Evolutionary conservation across 92 coral and sea anemone genomes (phyloP), one percentile per base, ranked within the genome.

Genomic region (Desmophyllum pertusum): DNA sequence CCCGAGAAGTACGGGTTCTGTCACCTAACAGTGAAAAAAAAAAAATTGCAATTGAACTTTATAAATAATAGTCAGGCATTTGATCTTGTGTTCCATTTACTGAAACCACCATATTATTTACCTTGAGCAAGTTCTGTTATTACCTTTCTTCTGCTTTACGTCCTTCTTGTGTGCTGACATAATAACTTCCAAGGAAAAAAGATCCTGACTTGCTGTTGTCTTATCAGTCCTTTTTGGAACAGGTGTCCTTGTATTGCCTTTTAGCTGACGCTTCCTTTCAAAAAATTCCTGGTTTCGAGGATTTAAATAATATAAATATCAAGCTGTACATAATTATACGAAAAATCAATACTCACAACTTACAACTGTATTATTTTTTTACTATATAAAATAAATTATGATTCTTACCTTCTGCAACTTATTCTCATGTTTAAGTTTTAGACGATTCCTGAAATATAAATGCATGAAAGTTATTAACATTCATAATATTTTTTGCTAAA

Each of bases 231-330:
- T 23, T 41, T 69, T 66, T 23, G 81, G 41, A 64, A 21, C 23
- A 10, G 38, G 23, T 43, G 67, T 21, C 9, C 52, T 75, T 17
- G 51, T 5, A 67, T 63, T 76, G 52, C 45, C 75, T 18, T 63
- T 84, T 11, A 59, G 45, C 29, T 75, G 87, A 11, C 76, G 87
- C 48, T 84, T 84, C 48, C 82, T 75, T 73, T 84, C 87, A 84
- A 84, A 84, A 73, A 75, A 84, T 76, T 84, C 87, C 87, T 84
- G 67, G 36, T 64, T 7, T 35, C n/a, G n/a, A n/a, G n/a, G n/a
- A n/a, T n/a, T n/a, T n/a, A n/a, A n/a, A n/a, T n/a, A n/a, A n/a
- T n/a, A n/a, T n/a, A n/a, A n/a, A n/a, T n/a, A n/a, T n/a, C n/a
- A n/a, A n/a, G n/a, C n/a, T n/a, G n/a, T n/a, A n/a, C n/a, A n/a